phyloP scores from a whole-genome alignment of 2,888 invertebrate species.

The Dyspetes luteomarginatus region DNA sequence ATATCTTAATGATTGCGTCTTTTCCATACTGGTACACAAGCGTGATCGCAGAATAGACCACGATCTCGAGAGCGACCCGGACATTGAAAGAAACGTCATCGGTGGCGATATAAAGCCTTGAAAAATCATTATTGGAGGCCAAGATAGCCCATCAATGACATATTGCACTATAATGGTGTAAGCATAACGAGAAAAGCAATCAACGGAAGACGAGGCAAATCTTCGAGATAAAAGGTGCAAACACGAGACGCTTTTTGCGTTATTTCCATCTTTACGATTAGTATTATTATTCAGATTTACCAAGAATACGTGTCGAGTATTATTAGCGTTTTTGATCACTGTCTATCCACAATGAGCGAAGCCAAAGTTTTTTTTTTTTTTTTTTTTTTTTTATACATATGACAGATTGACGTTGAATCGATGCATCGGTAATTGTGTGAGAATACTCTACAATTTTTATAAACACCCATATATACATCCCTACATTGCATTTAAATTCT shows the following conservation, averaged over 20 bases:
- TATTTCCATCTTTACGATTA: slow-evolving; percentile 7
- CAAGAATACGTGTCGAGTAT: slow-evolving; percentile 36
- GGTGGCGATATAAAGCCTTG: slow-evolving; percentile 45
- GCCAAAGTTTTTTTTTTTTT: no score
- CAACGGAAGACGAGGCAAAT: slow-evolving; percentile 48
- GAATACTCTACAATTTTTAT: background rate
- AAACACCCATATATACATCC: background rate
- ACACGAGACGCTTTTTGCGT: slow-evolving; percentile 35
- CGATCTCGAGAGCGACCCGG: slow-evolving; percentile 32
- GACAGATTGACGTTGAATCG: no score
- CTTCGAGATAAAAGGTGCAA: slow-evolving; percentile 29
- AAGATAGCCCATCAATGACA: slow-evolving; percentile 50
- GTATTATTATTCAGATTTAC: slow-evolving; percentile 47
- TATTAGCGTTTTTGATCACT: slow-evolving; percentile 52
- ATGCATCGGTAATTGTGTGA: slow-evolving; percentile 1
- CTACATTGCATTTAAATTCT: no score
- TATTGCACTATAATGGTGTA: slow-evolving; percentile 46
- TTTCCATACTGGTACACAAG: slow-evolving; percentile 14
- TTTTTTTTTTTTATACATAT: no score
- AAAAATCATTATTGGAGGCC: slow-evolving; percentile 44
- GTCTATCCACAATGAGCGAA: no score
- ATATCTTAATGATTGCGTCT: slow-evolving; percentile 48
- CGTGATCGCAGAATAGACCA: slow-evolving; percentile 12
- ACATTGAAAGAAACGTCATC: slow-evolving; percentile 47
- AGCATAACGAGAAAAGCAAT: slow-evolving; percentile 61